Conservation (phyloP, 2,113 vertebrate genomes). For the Cairina moschata region DNA sequence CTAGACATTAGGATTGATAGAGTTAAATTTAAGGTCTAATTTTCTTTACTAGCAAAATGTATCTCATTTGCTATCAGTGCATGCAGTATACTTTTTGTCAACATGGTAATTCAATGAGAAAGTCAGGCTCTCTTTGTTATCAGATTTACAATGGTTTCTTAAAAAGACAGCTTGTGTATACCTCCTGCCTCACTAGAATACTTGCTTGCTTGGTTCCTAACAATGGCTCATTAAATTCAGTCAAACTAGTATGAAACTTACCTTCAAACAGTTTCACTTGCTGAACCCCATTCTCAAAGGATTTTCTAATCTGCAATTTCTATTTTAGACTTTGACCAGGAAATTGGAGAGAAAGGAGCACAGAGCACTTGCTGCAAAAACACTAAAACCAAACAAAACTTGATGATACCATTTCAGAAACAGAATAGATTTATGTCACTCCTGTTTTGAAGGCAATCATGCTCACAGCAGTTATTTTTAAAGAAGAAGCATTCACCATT, state of each 20-base stretch:
- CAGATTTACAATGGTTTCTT: slow-evolving; percentile 73
- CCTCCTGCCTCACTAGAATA: slow-evolving; percentile 70
- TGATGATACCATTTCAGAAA: slow-evolving; percentile 7
- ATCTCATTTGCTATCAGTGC: slow-evolving; percentile 72
- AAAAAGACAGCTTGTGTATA: slow-evolving; percentile 71
- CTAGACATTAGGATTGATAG: slow-evolving; percentile 52
- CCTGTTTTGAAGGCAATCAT: slow-evolving; percentile 51
- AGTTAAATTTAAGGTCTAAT: slow-evolving; percentile 74
- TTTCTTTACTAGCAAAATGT: slow-evolving; percentile 71
- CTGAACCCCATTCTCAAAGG: slow-evolving; percentile 76
- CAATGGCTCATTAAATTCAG: slow-evolving; percentile 82
- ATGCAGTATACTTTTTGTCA: slow-evolving; percentile 69
- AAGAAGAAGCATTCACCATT: slow-evolving; percentile 4
- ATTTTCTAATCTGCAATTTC: slow-evolving; percentile 80
- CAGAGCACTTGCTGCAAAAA: slow-evolving; percentile 44
- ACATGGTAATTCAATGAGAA: slow-evolving; percentile 75
- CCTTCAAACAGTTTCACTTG: slow-evolving; percentile 79
- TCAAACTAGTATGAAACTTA: slow-evolving; percentile 80
- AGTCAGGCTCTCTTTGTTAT: slow-evolving; percentile 71
- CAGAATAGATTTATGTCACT: slow-evolving; percentile 42
- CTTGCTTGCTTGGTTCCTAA: slow-evolving; percentile 73
- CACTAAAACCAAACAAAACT: slow-evolving; percentile 25
- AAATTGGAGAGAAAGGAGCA: slow-evolving; percentile 73
- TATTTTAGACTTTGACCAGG: slow-evolving; percentile 72
- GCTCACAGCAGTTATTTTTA: slow-evolving; percentile 18